These are phyloP conservation scores for Diarsia dahlii DNA, from an alignment of 2,888 invertebrate species.

Conservation along the genomic window DNA sequence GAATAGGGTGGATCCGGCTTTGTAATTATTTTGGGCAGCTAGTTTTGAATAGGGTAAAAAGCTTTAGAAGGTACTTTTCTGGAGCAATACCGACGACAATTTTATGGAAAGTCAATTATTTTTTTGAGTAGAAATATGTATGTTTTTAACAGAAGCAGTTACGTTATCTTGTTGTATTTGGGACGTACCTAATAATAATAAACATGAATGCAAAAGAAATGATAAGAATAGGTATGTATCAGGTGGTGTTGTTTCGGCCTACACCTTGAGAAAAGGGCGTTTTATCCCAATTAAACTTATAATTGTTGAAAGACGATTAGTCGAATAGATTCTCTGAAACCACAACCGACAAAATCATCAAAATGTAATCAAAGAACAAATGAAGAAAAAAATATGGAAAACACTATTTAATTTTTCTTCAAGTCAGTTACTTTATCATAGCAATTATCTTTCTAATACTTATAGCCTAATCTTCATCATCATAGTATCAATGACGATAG, in stretches of 20 bases:
- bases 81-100: too few species aligned
- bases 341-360: background rate
- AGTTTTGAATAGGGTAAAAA: background rate
- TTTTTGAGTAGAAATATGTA: background rate
- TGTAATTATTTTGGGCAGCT: background rate
- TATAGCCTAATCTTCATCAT: too few species aligned
- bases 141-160: background rate
- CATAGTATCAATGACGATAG: too few species aligned
- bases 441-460: too few species aligned
- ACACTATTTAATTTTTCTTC: background rate
- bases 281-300: too few species aligned
- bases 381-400: background rate
- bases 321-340: background rate
- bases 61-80: background rate
- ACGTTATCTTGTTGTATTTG: too few species aligned
- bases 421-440: too few species aligned
- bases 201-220: too few species aligned
- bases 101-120: background rate
- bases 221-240: background rate
- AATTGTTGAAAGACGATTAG: background rate
- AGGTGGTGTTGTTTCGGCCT: background rate
- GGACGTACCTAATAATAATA: background rate
- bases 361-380: background rate
- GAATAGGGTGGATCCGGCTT: conserved; percentile 72
- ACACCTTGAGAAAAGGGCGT: background rate